Conservation (phyloP, 2,113 vertebrate species). For the Tachuris rubrigastra region DNA sequence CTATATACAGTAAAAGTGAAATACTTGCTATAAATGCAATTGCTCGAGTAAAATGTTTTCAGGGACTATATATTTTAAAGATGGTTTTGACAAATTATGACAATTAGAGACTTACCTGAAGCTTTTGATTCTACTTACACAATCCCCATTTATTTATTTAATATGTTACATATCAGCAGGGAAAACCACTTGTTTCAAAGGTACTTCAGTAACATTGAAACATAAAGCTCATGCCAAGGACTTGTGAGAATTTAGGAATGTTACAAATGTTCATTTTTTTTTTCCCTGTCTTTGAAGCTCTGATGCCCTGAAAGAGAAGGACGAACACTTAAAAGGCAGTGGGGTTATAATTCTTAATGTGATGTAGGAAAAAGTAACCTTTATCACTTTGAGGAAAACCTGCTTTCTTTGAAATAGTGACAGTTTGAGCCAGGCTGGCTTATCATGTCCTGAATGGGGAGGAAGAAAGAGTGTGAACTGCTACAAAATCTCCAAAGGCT, state of each 20-base stretch:
- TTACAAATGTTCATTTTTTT: neutral
- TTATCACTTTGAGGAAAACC: neutral
- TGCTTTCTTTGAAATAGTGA: neutral
- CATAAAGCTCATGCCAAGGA: neutral
- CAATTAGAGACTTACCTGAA: neutral
- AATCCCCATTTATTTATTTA: neutral
- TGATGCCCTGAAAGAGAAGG: neutral
- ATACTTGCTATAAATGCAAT: neutral
- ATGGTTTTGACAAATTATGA: neutral
- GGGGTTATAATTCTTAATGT: neutral
- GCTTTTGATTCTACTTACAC: neutral
- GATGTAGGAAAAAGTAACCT: neutral
- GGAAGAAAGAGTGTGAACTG: neutral
- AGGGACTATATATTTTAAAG: neutral
- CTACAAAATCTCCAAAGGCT: neutral
- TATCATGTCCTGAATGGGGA: neutral
- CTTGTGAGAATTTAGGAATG: neutral
- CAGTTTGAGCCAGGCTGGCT: neutral
- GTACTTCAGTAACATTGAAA: neutral
- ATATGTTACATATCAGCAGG: neutral
- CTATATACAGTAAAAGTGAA: neutral
- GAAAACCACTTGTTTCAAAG: neutral
- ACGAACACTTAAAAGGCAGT: neutral
- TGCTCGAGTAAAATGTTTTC: neutral
- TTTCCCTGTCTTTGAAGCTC: neutral